Percentiles rank a stretch among this genome's conserved stretches.
phyloP scores from a whole-genome alignment of 2,113 vertebrate genomes.

The Alces alces region DNA sequence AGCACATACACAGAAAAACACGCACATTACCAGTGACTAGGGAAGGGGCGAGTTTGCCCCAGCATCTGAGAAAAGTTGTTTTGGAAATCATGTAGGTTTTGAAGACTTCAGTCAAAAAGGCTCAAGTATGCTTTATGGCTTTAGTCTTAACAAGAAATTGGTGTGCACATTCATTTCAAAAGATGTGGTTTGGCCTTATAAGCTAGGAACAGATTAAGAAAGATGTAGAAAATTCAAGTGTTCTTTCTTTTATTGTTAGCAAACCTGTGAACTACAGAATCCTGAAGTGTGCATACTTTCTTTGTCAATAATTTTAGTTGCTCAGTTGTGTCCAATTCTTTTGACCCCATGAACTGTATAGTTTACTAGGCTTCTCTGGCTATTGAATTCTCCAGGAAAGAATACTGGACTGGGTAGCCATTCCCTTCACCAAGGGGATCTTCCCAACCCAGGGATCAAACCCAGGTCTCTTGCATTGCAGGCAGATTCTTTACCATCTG shows the following conservation, averaged over 20 bases:
- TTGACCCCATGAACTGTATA: background rate
- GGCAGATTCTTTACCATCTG: background rate
- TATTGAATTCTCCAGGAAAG: background rate
- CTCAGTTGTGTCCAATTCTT: background rate
- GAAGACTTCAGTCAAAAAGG: background rate
- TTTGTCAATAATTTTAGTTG: background rate
- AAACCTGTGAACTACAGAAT: background rate
- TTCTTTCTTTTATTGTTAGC: background rate
- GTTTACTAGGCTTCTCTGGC: background rate
- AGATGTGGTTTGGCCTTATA: background rate
- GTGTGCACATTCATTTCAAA: background rate
- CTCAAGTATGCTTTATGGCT: background rate
- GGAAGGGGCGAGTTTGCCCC: background rate
- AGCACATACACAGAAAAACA: background rate
- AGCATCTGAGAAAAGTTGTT: background rate
- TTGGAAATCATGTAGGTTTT: background rate
- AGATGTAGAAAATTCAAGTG: background rate
- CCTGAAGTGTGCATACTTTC: background rate
- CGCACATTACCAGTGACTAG: accelerated
- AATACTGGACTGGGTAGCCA: background rate
- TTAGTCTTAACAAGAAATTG: background rate
- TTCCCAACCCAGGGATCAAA: background rate
- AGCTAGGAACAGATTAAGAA: background rate
- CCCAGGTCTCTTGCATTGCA: background rate
- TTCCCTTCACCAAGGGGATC: background rate